phyloP scores from a whole-genome alignment of 1,140 invertebrate species.

The Homarus americanus region DNA sequence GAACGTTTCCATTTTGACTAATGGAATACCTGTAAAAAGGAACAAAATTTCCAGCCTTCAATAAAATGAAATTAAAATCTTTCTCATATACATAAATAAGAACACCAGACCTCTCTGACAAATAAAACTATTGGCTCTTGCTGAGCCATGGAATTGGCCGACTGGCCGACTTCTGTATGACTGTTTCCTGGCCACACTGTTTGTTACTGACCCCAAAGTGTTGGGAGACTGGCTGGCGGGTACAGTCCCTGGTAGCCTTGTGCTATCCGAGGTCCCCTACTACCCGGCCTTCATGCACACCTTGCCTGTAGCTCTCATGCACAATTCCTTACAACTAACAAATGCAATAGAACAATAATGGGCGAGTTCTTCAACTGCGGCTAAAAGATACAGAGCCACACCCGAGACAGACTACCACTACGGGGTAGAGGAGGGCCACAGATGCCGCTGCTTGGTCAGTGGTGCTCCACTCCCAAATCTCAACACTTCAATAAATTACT shows the following conservation, averaged over 20 bases:
- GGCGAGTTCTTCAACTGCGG: constrained; percentile 25
- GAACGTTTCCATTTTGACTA: constrained; percentile 55
- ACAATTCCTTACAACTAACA: constrained; percentile 59
- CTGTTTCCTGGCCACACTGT: constrained; percentile 44
- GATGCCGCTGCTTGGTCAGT: constrained; percentile 9
- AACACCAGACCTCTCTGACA: constrained; percentile 18
- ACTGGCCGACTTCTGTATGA: constrained; percentile 30
- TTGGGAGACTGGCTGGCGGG: constrained; percentile 36
- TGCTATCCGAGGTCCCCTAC: constrained; percentile 21
- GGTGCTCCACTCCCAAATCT: constrained; percentile 34
- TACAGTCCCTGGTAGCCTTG: constrained; percentile 11
- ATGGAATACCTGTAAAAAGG: constrained; percentile 55
- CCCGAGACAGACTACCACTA: constrained; percentile 31
- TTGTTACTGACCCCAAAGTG: constrained; percentile 26
- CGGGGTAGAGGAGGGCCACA: constrained; percentile 24
- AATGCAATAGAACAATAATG: constrained; percentile 67
- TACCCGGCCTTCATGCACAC: constrained; percentile 42
- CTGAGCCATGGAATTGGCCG: constrained; percentile 47
- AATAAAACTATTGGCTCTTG: constrained; percentile 55
- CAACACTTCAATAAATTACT: constrained; percentile 66
- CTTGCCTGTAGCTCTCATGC: constrained; percentile 59
- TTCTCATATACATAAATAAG: constrained; percentile 35
- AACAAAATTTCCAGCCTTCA: constrained; percentile 26
- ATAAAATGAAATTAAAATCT: constrained; percentile 44
- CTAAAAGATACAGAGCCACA: constrained; percentile 17